These are phyloP conservation scores for Todus mexicanus DNA, from an alignment of 2,797 vertebrate species.

Conservation along the genomic window DNA sequence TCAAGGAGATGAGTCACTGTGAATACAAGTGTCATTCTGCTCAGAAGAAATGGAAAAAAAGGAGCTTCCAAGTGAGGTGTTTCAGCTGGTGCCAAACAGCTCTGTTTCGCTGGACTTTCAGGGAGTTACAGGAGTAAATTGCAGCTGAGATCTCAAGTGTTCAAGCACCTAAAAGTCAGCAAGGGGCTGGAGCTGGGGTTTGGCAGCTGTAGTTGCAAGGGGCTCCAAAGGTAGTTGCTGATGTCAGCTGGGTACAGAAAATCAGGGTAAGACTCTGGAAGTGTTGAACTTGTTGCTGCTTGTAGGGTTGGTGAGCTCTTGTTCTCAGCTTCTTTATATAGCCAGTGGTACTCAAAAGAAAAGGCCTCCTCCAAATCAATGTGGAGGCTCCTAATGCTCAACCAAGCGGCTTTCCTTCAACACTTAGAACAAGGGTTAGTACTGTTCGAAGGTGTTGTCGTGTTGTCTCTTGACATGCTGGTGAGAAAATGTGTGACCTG, in stretches of 20 bases:
- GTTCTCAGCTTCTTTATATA: accelerated
- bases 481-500: accelerated
- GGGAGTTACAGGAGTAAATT: background rate
- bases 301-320: background rate
- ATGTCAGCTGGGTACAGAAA: background rate
- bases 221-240: background rate
- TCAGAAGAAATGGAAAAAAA: background rate
- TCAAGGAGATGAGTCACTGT: constrained; percentile 35
- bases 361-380: accelerated
- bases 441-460: background rate
- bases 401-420: background rate
- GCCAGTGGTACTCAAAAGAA: background rate
- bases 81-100: background rate
- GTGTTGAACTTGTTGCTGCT: accelerated
- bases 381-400: background rate
- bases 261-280: background rate
- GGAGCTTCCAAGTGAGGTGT: constrained; percentile 9
- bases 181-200: background rate
- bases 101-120: background rate
- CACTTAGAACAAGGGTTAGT: accelerated
- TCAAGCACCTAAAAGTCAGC: background rate
- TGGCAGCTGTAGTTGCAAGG: background rate
- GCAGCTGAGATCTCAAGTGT: background rate
- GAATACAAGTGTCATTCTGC: constrained; percentile 56
- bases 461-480: background rate